phyloP scores from a whole-genome alignment of 2,113 vertebrate genomes.

The Pipa parva region DNA sequence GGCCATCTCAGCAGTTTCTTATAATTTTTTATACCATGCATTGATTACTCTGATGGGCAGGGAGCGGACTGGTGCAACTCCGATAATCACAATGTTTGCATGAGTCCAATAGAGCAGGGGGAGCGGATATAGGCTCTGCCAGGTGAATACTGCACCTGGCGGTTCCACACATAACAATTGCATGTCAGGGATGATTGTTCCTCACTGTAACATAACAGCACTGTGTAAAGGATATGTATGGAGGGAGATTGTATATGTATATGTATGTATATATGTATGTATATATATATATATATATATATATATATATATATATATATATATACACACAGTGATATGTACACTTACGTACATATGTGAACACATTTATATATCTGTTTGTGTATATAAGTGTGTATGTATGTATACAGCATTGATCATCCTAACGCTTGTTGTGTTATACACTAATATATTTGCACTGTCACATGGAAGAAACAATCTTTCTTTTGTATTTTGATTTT shows the following conservation, averaged over 20 bases:
- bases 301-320: background rate
- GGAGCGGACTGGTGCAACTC: too few species aligned
- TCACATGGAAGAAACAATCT: background rate
- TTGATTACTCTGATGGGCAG: too few species aligned
- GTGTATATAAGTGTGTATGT: background rate
- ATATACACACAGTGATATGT: background rate
- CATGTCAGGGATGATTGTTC: background rate
- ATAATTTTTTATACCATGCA: too few species aligned
- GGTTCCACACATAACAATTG: too few species aligned
- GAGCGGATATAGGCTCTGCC: background rate
- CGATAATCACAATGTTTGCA: too few species aligned
- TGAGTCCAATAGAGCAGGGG: background rate
- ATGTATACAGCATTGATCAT: background rate
- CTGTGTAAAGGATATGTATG: background rate
- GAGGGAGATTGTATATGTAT: background rate
- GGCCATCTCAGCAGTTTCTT: too few species aligned
- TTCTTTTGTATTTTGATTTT: too few species aligned
- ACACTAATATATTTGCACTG: background rate
- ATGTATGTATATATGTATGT: background rate
- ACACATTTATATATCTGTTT: constrained; percentile 3
- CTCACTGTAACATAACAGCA: background rate
- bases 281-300: background rate
- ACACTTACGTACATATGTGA: background rate
- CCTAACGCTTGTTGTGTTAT: background rate
- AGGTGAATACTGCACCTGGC: background rate